Evolutionary conservation across 2,797 vertebrate species (phyloP).

Genomic region (Hapalemur alaotrensis): DNA sequence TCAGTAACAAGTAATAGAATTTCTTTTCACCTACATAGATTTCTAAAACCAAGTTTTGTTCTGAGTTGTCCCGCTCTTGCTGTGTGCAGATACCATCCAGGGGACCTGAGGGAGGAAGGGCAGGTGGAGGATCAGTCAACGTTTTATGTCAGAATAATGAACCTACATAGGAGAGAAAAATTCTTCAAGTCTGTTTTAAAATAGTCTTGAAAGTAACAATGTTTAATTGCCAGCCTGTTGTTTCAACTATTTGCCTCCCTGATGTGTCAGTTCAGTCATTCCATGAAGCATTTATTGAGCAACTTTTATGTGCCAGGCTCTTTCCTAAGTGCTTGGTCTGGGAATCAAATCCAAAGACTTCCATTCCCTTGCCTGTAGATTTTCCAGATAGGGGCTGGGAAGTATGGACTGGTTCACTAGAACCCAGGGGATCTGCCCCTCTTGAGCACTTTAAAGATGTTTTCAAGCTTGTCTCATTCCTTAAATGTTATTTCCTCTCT

Average conservation of each 20-base stretch:
- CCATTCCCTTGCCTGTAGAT: neutral
- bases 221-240: neutral
- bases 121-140: neutral
- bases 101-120: neutral
- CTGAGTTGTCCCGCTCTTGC: neutral
- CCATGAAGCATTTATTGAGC: neutral
- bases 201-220: neutral
- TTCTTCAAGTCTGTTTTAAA: neutral
- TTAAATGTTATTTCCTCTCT: slow-evolving; percentile 68
- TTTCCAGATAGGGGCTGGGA: neutral
- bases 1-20: neutral
- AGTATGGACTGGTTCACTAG: neutral
- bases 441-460: slow-evolving; percentile 18
- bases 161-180: neutral
- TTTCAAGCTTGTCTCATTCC: slow-evolving; percentile 37
- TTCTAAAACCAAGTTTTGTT: neutral
- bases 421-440: neutral
- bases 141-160: neutral
- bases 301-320: neutral
- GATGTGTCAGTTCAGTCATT: neutral
- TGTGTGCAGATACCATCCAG: neutral
- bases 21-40: neutral
- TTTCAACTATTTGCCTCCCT: neutral
- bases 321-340: neutral
- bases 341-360: neutral